Conservation (phyloP, 2,113 vertebrate species). For the Chrysemys picta region DNA sequence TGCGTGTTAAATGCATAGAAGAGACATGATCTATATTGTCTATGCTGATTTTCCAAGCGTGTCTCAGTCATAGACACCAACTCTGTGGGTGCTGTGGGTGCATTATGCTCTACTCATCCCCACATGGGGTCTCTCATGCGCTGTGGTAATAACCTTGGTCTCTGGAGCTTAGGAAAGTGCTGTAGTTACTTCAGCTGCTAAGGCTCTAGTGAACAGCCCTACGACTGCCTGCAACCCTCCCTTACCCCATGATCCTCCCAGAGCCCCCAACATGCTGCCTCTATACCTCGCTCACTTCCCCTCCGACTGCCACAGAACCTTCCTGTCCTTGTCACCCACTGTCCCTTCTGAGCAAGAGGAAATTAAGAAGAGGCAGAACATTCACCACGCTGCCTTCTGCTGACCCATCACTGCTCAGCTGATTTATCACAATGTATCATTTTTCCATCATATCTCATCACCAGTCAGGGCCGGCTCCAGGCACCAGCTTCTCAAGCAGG, state of each 20-base stretch:
- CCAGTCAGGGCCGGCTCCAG: too few relatives aligned
- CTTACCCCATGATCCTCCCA: background rate
- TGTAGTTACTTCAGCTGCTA: background rate
- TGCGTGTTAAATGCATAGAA: background rate
- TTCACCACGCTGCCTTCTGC: background rate
- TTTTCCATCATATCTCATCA: background rate
- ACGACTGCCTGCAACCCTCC: background rate
- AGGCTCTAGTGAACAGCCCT: background rate
- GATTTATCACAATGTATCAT: background rate
- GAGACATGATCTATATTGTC: background rate
- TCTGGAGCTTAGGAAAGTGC: background rate
- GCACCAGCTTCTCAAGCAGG: too few relatives aligned
- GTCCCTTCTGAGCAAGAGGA: background rate
- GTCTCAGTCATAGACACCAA: too few relatives aligned
- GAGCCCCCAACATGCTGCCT: background rate
- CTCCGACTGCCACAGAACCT: background rate
- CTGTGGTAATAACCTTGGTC: background rate
- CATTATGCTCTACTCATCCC: background rate
- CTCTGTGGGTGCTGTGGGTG: too few relatives aligned
- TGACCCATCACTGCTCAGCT: background rate
- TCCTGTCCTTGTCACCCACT: accelerated
- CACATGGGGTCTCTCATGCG: background rate
- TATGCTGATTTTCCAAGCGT: background rate
- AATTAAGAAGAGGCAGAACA: background rate
- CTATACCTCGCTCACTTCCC: background rate